phyloP scores from a whole-genome alignment of 2,888 invertebrate genomes.

The Drosophila cognata region DNA sequence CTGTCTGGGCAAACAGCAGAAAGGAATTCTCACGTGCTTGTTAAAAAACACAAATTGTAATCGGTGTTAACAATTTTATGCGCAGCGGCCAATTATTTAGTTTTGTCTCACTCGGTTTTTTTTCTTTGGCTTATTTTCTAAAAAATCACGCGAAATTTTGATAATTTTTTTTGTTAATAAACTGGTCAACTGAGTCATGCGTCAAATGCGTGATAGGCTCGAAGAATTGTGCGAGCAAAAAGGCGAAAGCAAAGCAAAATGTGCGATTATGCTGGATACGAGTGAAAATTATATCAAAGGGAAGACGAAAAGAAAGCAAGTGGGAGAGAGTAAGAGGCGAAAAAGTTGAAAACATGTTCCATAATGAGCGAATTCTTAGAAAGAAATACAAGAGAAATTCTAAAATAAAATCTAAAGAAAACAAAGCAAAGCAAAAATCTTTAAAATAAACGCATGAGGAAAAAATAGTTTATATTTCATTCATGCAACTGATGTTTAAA shows the following conservation, averaged over 20 bases:
- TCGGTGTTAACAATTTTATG: neutral
- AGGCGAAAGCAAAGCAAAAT: conserved; percentile 7
- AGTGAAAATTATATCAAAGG: neutral
- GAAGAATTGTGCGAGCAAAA: conserved; percentile 25
- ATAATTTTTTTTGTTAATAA: conserved; percentile 16
- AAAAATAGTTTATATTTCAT: neutral
- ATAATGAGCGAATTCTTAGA: neutral
- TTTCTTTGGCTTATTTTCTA: conserved; percentile 54
- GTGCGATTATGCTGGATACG: conserved; percentile 8
- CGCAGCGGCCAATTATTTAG: conserved; percentile 3
- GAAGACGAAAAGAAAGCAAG: neutral
- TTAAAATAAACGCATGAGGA: neutral
- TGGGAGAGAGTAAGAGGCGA: neutral
- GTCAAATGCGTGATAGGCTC: conserved; percentile 70
- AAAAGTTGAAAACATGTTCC: neutral
- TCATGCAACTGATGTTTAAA: neutral
- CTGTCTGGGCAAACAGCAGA: neutral
- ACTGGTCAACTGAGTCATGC: conserved; percentile 57
- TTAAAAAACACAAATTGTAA: conserved; percentile 16
- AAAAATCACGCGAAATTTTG: conserved; percentile 30
- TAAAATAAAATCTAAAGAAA: neutral
- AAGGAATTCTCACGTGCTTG: neutral
- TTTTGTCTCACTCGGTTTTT: neutral
- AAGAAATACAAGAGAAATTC: neutral
- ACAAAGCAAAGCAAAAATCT: neutral